Evolutionary conservation across 2,113 vertebrate species (phyloP), one percentile per base, ranked within the genome.

Genomic region (Corythoichthys intestinalis): DNA sequence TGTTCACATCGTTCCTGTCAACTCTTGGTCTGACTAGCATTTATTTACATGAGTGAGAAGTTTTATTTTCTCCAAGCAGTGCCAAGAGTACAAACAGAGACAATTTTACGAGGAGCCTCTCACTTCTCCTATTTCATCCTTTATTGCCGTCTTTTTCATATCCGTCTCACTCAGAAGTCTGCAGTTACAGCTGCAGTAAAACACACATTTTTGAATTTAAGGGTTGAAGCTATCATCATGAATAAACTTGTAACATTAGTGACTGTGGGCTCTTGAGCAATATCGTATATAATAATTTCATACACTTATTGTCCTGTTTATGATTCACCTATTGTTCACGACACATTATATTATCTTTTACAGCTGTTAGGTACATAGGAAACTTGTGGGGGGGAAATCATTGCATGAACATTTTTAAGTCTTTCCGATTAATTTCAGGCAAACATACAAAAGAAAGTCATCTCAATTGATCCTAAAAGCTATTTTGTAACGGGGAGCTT

Each of bases 391-490:
- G 84, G 81, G 77, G 44, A 73, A 71, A 83, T 83, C 70, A 87
- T 79, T 82, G 83, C 81, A 75, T 73, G 78, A 89, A 76, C 83
- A 89, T 83, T 85, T 77, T 87, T 75, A 86, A 81, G 79, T 86
- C 81, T 87, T 88, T 87, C 79, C 85, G 88, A 90, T 90, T 88
- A 88, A 86, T 85, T 83, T 74, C 80, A 85, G 82, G 84, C 73
- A 88, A 87, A 83, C 65, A 80, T 76, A 91, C 82, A 87, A 91
- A 90, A 88, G 83, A 81, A 82, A 83, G 83, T 88, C 80, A 81
- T 85, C 88, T 77, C 78, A 80, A 87, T 79, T 86, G 83, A 89
- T 87, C 82, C 81, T 79, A 79, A 88, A 88, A 83, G 86, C 80
- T 83, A 84, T 91, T 89, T 86, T 81, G 74, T 87, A 84, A 87